Evolutionary conservation across 2,888 invertebrate genomes (phyloP), one percentile per base, ranked within the genome.

Genomic region (Dryobota labecula): DNA sequence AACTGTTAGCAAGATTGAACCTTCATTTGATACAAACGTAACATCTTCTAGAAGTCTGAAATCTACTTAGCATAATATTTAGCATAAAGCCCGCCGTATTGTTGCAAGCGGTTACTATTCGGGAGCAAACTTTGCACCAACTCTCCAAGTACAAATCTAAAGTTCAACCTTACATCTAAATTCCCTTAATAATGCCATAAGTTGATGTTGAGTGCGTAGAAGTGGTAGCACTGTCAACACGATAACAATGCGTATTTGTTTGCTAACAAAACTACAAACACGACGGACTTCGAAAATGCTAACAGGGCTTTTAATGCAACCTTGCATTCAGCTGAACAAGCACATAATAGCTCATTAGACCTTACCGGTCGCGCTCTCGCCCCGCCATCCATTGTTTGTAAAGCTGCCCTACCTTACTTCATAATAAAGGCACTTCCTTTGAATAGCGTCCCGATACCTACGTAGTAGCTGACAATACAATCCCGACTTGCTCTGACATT

Each of bases 281-380:
- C 80, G 80, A 77, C 61, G 78, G 85, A 80, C 79, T 83, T 85
- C 76, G 80, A 84, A 84, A 82, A 85, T 85, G 79, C 87, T 90
- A 91, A 89, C 91, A 87, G 88, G 84, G 84, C 87, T 85, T 84
- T 84, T 86, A 86, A 87, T 87, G 82, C 87, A 89, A 87, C 85
- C 86, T 87, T 88, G 88, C 86, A 83, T 88, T 87, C 86, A 87
- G 85, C 82, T 87, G 85, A 91, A 89, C 89, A 84, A 84, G 85
- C 88, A 88, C 88, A 93, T 94, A 94, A 95, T 94, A 90, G 92
- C 93, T 95, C 94, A 94, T 95, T 94, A 95, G 92, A 87, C 92
- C 93, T 92, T 92, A 92, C 91, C 88, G 88, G 92, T 86, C 87
- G 86, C 83, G 89, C 88, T 89, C 88, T 88, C 90, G 88, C 87